A percentile compares a stretch with the other conserved stretches of the same genome.
Evolutionary conservation across 2,888 invertebrate genomes (phyloP).

Genomic region (Melikaiella ostensackeni): DNA sequence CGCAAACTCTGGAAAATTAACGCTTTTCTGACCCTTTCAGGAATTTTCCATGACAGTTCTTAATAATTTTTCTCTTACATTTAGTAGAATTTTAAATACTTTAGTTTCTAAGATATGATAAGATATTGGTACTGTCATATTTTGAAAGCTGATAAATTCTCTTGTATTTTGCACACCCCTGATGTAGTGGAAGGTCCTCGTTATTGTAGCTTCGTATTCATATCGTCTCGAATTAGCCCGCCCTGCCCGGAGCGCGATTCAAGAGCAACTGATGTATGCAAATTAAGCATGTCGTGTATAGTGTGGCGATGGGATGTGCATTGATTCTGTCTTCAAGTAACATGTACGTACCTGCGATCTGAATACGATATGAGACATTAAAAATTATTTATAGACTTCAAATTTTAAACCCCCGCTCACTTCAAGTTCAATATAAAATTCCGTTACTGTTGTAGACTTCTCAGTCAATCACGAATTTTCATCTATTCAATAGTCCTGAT

Average conservation of each 20-base stretch:
- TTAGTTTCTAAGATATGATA: neutral
- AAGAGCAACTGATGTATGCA: constrained; percentile 58
- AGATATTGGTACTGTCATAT: neutral
- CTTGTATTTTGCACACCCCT: constrained; percentile 2
- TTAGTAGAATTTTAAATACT: neutral
- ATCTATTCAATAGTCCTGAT: neutral
- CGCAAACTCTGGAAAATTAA: neutral
- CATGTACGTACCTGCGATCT: constrained; percentile 10
- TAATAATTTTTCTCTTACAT: neutral
- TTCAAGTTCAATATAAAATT: neutral
- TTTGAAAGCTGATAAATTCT: neutral
- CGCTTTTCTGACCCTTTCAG: neutral
- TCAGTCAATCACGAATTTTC: no score
- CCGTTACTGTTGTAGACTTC: neutral
- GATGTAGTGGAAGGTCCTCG: constrained; percentile 46
- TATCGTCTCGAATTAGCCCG: constrained; percentile 54
- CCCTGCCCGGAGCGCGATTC: constrained; percentile 55
- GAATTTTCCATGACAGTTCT: neutral
- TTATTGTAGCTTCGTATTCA: constrained; percentile 43
- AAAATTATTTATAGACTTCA: constrained; percentile 21
- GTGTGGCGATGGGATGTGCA: constrained; percentile 54
- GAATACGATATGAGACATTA: neutral
- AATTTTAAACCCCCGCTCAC: neutral
- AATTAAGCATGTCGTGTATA: constrained; percentile 55
- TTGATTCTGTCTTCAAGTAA: constrained; percentile 47